Evolutionary conservation across 2,888 invertebrate genomes (phyloP).

Genomic region (Troglohyphantes excavatus): DNA sequence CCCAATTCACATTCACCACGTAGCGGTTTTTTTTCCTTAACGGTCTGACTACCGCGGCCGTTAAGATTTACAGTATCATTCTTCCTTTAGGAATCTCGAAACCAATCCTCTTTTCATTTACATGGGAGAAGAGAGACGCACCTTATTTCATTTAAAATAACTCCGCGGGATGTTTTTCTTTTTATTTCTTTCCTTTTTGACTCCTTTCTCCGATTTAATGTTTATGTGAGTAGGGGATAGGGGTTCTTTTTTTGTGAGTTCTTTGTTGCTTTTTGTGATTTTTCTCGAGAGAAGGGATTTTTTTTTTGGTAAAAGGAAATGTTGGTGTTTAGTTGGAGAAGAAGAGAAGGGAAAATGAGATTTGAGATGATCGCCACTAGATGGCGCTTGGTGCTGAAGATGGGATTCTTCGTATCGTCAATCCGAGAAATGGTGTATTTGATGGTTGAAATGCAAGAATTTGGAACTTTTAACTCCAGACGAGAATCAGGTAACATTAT

Average conservation of each 20-base stretch:
- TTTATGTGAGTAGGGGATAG: constrained; percentile 1
- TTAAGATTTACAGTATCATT: constrained; percentile 39
- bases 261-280: neutral
- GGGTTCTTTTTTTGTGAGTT: neutral
- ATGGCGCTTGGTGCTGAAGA: constrained; percentile 42
- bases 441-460: no score
- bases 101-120: constrained; percentile 56
- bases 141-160: constrained; percentile 51
- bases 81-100: constrained; percentile 1
- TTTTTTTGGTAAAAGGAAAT: neutral
- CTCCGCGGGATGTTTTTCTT: neutral
- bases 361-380: constrained; percentile 26
- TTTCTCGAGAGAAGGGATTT: neutral
- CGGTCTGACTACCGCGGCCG: constrained; percentile 25
- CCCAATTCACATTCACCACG: constrained; percentile 25
- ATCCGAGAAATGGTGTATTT: no score
- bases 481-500: no score
- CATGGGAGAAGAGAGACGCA: constrained; percentile 34
- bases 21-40: constrained; percentile 11
- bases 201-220: constrained; percentile 16
- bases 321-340: neutral
- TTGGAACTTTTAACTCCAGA: no score
- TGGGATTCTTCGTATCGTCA: neutral
- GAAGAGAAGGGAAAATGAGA: constrained; percentile 3
- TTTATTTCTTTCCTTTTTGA: no score